Evolutionary conservation across 2,888 invertebrate species (phyloP), one percentile per base, ranked within the genome.

Genomic region (Scrobipalpa costella): DNA sequence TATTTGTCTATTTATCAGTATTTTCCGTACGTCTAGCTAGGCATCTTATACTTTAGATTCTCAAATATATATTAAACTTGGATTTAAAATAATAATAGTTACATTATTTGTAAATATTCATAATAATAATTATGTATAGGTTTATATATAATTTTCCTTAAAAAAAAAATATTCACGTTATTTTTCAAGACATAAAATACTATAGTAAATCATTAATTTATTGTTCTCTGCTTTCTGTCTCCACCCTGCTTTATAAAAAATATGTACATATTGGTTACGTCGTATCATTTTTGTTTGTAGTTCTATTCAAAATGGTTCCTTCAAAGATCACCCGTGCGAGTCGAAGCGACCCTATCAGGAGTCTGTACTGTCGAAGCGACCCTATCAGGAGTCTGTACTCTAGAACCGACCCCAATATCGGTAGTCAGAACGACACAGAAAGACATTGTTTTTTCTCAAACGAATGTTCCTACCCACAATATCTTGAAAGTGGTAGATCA

Each of bases 291-390:
- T 81, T 91, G 85, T 91, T 91, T 90, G 90, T 91, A 91, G 91
- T 91, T 90, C 89, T 90, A 89, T 90, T 82, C 91, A 91, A 91
- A 91, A 91, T 91, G 91, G 91, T 91, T 88, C 84, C 90, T 86
- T 87, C 86, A 90, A 91, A 86, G 84, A 85, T 87, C 90, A 87
- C 83, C 90, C 85, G 88, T 88, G 86, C 90, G 86, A 84, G 87
- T 87, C 85, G 88, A 84, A 88, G 88, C 85, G 89, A 89, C 87
- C 85, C 84, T 88, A 85, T 85, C 89, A 89, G 88, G 88, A 85
- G 83, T 84, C 81, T 80, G 75, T 83, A 76, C 44, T 44, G 44
- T 44, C 44, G 44, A 44, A 44, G 7, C 44, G 89, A 89, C 87
- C 85, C 84, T 88, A 85, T 85, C 89, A 89, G 88, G 88, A 85